These are phyloP conservation scores for Poicephalus meyeri DNA, from an alignment of 2,113 vertebrate genomes.

Conservation along the genomic window DNA sequence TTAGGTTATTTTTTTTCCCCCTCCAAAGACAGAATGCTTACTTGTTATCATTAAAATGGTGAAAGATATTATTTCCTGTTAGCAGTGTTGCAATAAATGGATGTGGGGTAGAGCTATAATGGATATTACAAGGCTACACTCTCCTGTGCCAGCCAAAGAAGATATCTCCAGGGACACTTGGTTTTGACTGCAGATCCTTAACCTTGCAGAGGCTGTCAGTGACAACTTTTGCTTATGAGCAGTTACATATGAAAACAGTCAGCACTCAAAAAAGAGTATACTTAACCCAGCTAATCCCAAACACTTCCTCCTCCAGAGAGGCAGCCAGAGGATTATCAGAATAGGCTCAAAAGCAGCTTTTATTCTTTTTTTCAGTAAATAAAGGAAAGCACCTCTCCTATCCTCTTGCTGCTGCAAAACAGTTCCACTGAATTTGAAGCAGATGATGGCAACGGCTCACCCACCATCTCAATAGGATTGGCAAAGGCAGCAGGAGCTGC, in stretches of 20 bases:
- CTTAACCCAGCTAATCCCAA: not conserved
- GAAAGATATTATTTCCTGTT: not conserved
- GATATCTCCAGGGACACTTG: not conserved
- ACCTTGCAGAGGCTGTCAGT: not conserved
- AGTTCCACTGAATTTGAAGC: not conserved
- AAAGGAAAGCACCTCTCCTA: not conserved
- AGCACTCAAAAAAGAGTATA: not conserved
- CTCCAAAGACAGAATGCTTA: not conserved
- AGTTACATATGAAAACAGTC: not conserved
- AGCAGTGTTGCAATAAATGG: not conserved
- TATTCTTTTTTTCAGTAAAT: not conserved
- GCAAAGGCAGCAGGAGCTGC: not conserved
- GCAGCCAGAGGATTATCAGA: not conserved
- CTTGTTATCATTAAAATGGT: not conserved
- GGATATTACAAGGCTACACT: not conserved
- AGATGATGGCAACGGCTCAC: not conserved
- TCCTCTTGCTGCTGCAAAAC: not conserved
- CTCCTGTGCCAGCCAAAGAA: not conserved
- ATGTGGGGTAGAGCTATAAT: rapidly evolving
- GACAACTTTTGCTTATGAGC: not conserved
- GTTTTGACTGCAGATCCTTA: not conserved
- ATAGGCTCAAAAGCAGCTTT: not conserved
- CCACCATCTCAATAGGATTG: not conserved
- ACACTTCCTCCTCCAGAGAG: not conserved
- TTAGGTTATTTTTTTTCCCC: not conserved